Conservation (phyloP, 2,113 vertebrate genomes). For the Leuciscus idus region DNA sequence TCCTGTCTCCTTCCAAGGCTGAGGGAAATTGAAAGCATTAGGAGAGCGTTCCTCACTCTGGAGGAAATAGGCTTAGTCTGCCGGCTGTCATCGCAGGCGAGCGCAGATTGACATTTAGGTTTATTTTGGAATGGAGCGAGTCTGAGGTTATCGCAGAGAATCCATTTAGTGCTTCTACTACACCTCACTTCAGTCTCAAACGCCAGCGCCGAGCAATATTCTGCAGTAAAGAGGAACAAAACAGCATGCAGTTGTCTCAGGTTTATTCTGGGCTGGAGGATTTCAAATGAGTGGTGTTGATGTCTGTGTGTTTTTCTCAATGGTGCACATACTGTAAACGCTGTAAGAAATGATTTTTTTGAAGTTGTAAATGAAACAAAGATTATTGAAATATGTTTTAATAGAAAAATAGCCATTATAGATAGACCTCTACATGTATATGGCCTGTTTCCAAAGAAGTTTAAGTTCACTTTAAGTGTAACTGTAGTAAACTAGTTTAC, state of each 20-base stretch:
- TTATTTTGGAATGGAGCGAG: conserved; percentile 52
- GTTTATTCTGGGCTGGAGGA: background rate
- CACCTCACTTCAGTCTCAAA: conserved; percentile 33
- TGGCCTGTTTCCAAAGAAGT: no score
- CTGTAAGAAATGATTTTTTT: no score
- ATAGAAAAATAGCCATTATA: background rate
- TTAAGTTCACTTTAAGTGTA: no score
- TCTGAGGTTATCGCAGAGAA: conserved; percentile 53
- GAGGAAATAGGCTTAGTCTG: conserved; percentile 51
- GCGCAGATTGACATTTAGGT: conserved; percentile 56
- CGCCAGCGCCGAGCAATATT: conserved; percentile 10
- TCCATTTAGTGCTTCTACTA: conserved; percentile 41
- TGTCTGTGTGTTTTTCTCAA: background rate
- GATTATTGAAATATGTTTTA: no score
- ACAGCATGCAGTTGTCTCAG: background rate
- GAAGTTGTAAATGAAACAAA: no score
- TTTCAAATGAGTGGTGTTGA: background rate
- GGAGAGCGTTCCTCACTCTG: conserved; percentile 47
- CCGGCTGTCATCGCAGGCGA: conserved; percentile 44
- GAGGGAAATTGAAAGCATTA: conserved; percentile 51
- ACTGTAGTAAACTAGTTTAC: no score
- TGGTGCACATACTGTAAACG: background rate
- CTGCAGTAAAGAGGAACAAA: conserved; percentile 28
- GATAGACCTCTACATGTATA: background rate
- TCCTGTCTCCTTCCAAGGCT: conserved; percentile 28